Base-by-base conservation (phyloP, 2,113 vertebrate genomes). In the Lonchura striata region DNA sequence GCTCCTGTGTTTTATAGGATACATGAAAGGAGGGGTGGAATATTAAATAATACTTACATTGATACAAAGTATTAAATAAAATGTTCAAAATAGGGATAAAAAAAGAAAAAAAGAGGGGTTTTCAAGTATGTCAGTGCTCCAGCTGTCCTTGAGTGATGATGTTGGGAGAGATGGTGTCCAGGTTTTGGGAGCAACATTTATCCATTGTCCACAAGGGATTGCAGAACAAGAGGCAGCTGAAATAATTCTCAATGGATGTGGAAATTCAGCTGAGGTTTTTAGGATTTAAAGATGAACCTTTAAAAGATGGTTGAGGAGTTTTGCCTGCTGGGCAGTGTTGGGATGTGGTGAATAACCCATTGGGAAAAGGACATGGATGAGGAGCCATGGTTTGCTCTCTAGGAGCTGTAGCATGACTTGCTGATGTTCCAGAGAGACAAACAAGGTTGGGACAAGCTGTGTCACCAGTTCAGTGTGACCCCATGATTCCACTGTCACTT, bases 181-280 rank as follows among this genome's bases (percentile, higher is more conserved):
- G 42, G 46, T 50, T 33, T 72, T 9, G 31, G 63, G 21, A 59
- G 49, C 20, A 77, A 13, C 2, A 0, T 14, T 69, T 56, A 37
- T 57, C 31, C 0, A 0, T 65, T 37, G 37, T 33, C 70, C 24
- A 13, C 1, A 4, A 33, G 8, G 37, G 24, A 10, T 9, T 65
- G 27, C 60, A 56, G 54, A 59, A 30, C 35, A 18, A 2, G 16
- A 69, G 20, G 33, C 68, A 89, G 24, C 30, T 42, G 21, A 56
- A 65, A 52, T 13, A 18, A 7, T 52, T 90, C 33, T 61, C 71
- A 46, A 1, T 21, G 5, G n/a, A 49, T 41, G 5, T 27, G 42
- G 39, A 57, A 75, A 53, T 70, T 16, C 66, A 71, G 14, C 37
- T 5, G 65, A 61, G 15, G 7, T 7, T 75, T 91, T 66, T 15